These are phyloP conservation scores for Opisthocomus hoazin DNA, from an alignment of 2,113 vertebrate species.

Conservation along the genomic window DNA sequence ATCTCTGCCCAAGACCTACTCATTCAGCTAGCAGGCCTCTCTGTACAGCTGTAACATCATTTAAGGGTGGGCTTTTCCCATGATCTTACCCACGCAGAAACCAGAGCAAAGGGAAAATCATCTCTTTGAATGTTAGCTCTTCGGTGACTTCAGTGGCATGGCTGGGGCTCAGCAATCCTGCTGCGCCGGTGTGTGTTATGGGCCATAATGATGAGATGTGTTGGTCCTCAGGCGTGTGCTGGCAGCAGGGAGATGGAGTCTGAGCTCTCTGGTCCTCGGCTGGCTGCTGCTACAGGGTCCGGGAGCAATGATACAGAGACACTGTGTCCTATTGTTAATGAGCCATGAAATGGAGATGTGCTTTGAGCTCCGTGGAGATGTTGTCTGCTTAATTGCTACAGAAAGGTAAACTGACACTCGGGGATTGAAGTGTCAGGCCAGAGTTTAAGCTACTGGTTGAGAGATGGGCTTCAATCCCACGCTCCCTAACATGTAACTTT, in stretches of 20 bases:
- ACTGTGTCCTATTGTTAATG: neutral
- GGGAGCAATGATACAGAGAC: neutral
- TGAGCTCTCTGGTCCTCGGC: neutral
- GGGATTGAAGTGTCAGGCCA: neutral
- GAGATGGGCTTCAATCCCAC: neutral
- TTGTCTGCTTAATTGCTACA: neutral
- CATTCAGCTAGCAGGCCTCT: neutral
- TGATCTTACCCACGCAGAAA: neutral
- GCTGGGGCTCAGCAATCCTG: neutral
- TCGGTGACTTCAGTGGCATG: fast-evolving
- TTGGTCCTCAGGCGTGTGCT: neutral
- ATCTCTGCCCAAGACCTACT: neutral
- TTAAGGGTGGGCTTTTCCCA: neutral
- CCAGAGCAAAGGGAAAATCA: neutral
- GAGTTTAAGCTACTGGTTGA: neutral
- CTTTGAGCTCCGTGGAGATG: neutral
- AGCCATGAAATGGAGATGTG: neutral
- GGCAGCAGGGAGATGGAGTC: neutral
- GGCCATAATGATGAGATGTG: neutral
- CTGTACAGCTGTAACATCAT: neutral
- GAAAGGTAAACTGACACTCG: neutral
- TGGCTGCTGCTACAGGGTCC: neutral
- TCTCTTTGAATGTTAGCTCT: neutral
- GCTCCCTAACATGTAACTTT: neutral
- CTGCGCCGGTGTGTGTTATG: fast-evolving